Conservation (phyloP, 2,113 vertebrate species). For the Bombycilla garrulus region DNA sequence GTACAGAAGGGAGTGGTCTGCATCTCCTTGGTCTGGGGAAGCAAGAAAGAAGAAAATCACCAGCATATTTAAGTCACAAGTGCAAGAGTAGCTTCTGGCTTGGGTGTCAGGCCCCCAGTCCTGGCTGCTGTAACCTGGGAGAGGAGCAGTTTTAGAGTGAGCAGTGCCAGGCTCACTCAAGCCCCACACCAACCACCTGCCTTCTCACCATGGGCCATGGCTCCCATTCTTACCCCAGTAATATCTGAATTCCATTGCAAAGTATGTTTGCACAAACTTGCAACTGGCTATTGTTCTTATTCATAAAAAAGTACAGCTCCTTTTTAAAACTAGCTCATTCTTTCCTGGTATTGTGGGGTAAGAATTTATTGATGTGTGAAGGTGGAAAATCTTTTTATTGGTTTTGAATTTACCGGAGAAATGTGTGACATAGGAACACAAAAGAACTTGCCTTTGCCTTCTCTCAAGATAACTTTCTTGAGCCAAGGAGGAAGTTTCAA, state of each 20-base stretch:
- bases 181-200: neutral
- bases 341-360: neutral
- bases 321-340: neutral
- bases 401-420: neutral
- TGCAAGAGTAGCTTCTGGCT: neutral
- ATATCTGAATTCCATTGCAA: neutral
- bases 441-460: neutral
- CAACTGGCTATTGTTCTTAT: neutral
- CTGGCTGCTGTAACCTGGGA: neutral
- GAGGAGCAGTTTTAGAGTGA: fast-evolving
- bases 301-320: neutral
- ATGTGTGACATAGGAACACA: neutral
- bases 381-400: neutral
- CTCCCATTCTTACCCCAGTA: neutral
- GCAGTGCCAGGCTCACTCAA: neutral
- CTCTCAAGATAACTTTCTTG: neutral
- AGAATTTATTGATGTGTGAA: neutral
- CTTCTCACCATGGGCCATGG: fast-evolving
- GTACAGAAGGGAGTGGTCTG: neutral
- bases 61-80: neutral
- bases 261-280: neutral
- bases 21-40: neutral
- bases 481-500: neutral
- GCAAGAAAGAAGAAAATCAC: neutral
- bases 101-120: neutral